Conservation (phyloP, 2,888 invertebrate species). For the Cosmia pyralina region DNA sequence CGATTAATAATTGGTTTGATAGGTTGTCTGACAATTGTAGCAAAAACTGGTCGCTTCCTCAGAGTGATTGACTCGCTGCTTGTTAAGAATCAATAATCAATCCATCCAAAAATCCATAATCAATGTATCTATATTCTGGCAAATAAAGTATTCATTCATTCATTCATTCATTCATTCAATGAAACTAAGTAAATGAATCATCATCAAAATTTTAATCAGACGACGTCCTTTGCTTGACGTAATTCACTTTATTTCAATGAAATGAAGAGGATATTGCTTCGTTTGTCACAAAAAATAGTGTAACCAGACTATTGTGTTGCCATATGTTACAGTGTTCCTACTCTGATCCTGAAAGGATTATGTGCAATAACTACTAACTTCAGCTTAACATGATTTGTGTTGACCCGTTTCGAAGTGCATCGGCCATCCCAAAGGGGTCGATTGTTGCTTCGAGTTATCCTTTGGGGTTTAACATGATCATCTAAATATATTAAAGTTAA, state of each 20-base stretch:
- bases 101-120: too few relatives aligned
- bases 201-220: not conserved
- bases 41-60: not conserved
- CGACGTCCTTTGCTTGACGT: not conserved
- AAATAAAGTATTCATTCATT: too few relatives aligned
- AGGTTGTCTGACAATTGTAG: not conserved
- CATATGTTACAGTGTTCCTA: not conserved
- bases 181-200: not conserved
- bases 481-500: slow-evolving; percentile 6
- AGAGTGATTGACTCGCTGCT: too few relatives aligned
- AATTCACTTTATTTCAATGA: not conserved
- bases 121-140: too few relatives aligned
- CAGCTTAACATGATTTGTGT: slow-evolving; percentile 14
- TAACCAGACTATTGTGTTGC: not conserved
- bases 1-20: not conserved
- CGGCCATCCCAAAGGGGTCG: not conserved
- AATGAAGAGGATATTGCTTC: not conserved
- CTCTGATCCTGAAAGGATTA: not conserved
- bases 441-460: not conserved
- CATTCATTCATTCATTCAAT: too few relatives aligned
- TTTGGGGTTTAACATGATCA: slow-evolving; percentile 1
- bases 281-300: not conserved
- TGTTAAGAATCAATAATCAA: too few relatives aligned
- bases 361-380: not conserved
- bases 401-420: slow-evolving; percentile 17